Conservation (phyloP, 2,888 invertebrate genomes). For the Serrognathus titanus region DNA sequence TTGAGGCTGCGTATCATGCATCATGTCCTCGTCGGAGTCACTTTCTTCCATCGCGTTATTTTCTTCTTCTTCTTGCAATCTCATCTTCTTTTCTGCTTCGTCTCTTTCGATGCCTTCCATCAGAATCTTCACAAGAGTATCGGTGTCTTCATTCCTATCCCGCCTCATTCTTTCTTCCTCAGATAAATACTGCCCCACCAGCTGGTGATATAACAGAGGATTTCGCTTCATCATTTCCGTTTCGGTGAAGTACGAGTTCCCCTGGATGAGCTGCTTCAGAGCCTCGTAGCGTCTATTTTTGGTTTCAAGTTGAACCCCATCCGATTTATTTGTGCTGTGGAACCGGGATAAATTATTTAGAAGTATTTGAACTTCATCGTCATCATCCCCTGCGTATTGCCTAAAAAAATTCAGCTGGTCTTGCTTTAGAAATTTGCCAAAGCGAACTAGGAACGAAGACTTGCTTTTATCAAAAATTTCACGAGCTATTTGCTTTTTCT, state of each 20-base stretch:
- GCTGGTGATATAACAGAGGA: slow-evolving; percentile 84
- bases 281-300: slow-evolving; percentile 83
- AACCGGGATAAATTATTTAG: slow-evolving; percentile 59
- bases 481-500: slow-evolving; percentile 68
- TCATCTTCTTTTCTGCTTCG: slow-evolving; percentile 59
- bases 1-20: slow-evolving; percentile 18
- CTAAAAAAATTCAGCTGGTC: slow-evolving; percentile 72
- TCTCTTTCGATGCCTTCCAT: slow-evolving; percentile 78
- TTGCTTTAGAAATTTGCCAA: slow-evolving; percentile 66
- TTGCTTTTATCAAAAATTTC: slow-evolving; percentile 64
- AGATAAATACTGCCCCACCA: slow-evolving; percentile 82
- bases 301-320: not conserved
- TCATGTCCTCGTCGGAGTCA: slow-evolving; percentile 37
- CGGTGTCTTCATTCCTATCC: slow-evolving; percentile 55
- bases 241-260: slow-evolving; percentile 81
- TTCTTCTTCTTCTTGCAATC: slow-evolving; percentile 61
- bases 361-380: slow-evolving; percentile 62
- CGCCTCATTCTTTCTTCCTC: slow-evolving; percentile 68
- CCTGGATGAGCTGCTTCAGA: slow-evolving; percentile 66
- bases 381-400: slow-evolving; percentile 42
- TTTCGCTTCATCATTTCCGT: slow-evolving; percentile 91
- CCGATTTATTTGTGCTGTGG: slow-evolving; percentile 50
- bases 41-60: slow-evolving; percentile 50
- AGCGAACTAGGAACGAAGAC: slow-evolving; percentile 70
- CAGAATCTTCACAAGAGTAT: slow-evolving; percentile 71